A percentile compares a stretch with the other conserved stretches of the same genome.
Evolutionary conservation across 1,140 invertebrate species (phyloP).

Genomic region (Drosophila repletoides): DNA sequence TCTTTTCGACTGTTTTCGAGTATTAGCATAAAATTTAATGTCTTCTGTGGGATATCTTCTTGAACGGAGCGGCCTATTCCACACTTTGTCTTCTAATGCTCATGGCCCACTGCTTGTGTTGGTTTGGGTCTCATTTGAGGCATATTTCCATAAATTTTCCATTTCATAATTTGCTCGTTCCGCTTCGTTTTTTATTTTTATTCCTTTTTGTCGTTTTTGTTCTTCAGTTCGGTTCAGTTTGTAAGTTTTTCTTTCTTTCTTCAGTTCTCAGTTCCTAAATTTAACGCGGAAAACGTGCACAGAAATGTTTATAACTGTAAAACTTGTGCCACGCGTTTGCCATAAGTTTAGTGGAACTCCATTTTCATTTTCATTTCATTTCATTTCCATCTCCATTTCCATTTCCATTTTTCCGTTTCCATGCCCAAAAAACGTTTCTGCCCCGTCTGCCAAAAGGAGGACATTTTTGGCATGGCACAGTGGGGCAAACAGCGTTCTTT

Average conservation of each 20-base stretch:
- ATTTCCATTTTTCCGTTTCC: neutral
- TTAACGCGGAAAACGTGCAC: conserved; percentile 66
- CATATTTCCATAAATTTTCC: conserved; percentile 42
- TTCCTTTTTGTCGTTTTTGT: conserved; percentile 1
- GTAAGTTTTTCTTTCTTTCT: neutral
- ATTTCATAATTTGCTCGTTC: conserved; percentile 33
- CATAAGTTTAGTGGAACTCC: conserved; percentile 43
- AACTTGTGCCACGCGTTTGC: conserved; percentile 61
- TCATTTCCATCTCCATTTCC: conserved; percentile 1
- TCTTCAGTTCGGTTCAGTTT: conserved; percentile 13
- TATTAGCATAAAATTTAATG: too few relatives aligned
- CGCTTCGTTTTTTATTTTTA: neutral
- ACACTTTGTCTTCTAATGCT: neutral
- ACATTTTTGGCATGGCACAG: conserved; percentile 63
- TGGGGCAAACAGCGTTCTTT: neutral
- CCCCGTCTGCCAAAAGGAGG: conserved; percentile 23
- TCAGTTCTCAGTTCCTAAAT: conserved; percentile 27
- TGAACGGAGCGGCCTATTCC: neutral
- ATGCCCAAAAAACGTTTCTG: too few relatives aligned
- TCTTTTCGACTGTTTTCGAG: too few relatives aligned
- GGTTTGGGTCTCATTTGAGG: conserved; percentile 21
- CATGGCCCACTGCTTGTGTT: too few relatives aligned
- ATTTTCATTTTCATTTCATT: conserved; percentile 4
- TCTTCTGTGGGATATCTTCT: too few relatives aligned
- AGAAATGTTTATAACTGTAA: conserved; percentile 70